Conservation (phyloP, 2,113 vertebrate genomes). For the Centrocercus urophasianus region DNA sequence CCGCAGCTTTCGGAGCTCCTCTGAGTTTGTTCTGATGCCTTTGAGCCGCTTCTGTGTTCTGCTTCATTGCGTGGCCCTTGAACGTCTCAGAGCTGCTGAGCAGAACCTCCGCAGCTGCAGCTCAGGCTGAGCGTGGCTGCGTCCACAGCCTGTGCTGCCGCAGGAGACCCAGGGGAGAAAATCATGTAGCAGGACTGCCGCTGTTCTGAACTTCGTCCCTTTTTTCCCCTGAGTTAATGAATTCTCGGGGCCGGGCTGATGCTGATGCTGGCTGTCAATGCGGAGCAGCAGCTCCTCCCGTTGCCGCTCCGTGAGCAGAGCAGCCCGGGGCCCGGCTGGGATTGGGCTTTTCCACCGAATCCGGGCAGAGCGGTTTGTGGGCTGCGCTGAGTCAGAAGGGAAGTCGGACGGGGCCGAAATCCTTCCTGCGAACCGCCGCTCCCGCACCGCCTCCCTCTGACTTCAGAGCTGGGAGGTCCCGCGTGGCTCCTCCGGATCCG, state of each 20-base stretch:
- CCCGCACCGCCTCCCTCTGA: background rate
- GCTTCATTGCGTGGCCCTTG: background rate
- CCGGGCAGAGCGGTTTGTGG: rapidly evolving
- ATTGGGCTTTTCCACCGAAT: background rate
- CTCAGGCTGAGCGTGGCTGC: rapidly evolving
- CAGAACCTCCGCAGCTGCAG: rapidly evolving
- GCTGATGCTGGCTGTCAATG: background rate
- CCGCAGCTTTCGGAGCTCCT: background rate
- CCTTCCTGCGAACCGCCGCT: background rate
- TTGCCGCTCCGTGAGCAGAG: rapidly evolving
- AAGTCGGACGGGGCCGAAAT: background rate
- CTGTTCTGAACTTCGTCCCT: background rate
- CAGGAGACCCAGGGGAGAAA: background rate
- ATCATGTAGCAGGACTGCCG: no score
- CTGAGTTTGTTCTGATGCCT: background rate
- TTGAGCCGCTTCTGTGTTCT: background rate
- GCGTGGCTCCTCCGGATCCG: background rate
- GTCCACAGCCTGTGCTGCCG: background rate
- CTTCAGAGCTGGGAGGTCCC: background rate
- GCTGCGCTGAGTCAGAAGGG: background rate
- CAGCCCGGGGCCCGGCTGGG: rapidly evolving
- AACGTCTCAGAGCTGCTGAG: rapidly evolving
- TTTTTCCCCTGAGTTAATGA: background rate
- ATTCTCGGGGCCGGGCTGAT: rapidly evolving
- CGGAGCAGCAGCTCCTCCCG: background rate